Conservation (phyloP, 1,140 invertebrate species). For the Amphibalanus amphitrite region DNA sequence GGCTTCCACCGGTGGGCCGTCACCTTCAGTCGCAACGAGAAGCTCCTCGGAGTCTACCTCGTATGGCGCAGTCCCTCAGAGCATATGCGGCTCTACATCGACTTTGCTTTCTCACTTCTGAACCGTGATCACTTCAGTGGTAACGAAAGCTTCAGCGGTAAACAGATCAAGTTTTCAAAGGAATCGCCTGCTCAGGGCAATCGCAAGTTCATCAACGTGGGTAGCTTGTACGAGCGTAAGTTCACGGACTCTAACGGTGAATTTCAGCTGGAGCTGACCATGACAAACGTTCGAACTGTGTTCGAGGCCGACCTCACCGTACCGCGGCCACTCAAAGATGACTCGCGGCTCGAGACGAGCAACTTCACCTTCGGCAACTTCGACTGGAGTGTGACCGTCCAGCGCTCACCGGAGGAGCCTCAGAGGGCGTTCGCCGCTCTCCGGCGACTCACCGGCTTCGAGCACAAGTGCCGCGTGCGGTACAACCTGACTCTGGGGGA, state of each 20-base stretch:
- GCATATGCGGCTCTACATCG: slow-evolving; percentile 54
- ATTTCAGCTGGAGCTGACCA: slow-evolving; percentile 60
- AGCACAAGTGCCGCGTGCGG: slow-evolving; percentile 56
- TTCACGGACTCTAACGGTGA: slow-evolving; percentile 70
- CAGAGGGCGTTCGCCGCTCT: slow-evolving; percentile 41
- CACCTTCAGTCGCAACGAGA: slow-evolving; percentile 58
- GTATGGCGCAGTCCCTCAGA: slow-evolving; percentile 57
- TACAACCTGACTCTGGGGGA: slow-evolving; percentile 38
- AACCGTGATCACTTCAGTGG: slow-evolving; percentile 71
- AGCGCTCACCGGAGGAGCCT: slow-evolving; percentile 26
- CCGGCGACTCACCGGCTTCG: slow-evolving; percentile 58
- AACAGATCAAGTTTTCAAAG: slow-evolving; percentile 54
- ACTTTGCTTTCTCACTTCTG: slow-evolving; percentile 66
- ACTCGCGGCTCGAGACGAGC: slow-evolving; percentile 40
- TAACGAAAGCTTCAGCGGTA: slow-evolving; percentile 65
- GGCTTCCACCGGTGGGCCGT: slow-evolving; percentile 77
- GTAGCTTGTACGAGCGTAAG: slow-evolving; percentile 50
- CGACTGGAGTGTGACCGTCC: slow-evolving; percentile 56
- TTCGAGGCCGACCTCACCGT: slow-evolving; percentile 51
- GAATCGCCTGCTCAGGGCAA: slow-evolving; percentile 58
- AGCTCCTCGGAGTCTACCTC: slow-evolving; percentile 56
- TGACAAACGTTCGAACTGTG: slow-evolving; percentile 55
- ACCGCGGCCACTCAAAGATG: slow-evolving; percentile 27
- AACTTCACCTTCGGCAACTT: slow-evolving; percentile 61
- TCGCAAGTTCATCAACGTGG: slow-evolving; percentile 56